A percentile compares a stretch with the other conserved stretches of the same genome.
Conservation (phyloP, 2,888 invertebrate species). For the Heliconius erato region DNA sequence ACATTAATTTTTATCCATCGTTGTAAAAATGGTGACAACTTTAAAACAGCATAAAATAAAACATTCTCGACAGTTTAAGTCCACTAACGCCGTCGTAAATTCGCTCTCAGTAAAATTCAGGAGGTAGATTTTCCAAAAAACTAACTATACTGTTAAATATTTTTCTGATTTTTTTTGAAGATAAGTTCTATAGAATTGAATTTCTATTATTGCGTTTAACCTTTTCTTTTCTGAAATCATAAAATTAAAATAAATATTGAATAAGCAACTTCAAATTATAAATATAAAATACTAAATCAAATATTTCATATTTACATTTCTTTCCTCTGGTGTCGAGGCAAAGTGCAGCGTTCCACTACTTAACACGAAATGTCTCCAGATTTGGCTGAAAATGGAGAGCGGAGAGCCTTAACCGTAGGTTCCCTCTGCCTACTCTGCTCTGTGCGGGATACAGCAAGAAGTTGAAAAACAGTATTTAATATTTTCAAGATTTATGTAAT, state of each 20-base stretch:
- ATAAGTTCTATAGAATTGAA: neutral
- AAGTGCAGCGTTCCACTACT: no score
- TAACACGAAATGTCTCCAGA: no score
- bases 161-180: neutral
- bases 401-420: neutral
- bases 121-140: slow-evolving; percentile 44
- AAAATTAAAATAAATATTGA: no score
- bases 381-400: neutral
- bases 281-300: no score
- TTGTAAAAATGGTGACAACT: slow-evolving; percentile 41
- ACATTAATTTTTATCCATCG: slow-evolving; percentile 30
- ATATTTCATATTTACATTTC: no score
- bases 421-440: neutral
- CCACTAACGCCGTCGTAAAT: slow-evolving; percentile 48
- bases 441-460: neutral
- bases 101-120: slow-evolving; percentile 36
- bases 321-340: no score
- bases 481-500: no score
- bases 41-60: slow-evolving; percentile 44
- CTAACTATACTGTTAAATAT: slow-evolving; percentile 28
- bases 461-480: no score
- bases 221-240: no score
- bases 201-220: neutral
- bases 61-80: slow-evolving; percentile 47
- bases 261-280: no score